Evolutionary conservation across 2,113 vertebrate genomes (phyloP), one percentile per base, ranked within the genome.

Genomic region (Tichodroma muraria): DNA sequence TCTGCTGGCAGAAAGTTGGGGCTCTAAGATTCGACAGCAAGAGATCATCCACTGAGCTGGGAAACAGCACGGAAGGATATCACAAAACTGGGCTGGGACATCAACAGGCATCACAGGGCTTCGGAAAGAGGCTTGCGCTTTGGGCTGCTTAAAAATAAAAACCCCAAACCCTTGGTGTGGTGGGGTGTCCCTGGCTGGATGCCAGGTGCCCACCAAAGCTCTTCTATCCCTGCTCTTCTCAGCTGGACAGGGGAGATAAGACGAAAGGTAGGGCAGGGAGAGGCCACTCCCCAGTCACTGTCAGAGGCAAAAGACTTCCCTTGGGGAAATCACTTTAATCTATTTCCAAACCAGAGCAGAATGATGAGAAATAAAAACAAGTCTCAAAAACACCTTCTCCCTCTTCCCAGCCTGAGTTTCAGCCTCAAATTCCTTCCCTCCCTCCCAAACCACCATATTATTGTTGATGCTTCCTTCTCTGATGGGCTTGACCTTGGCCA

Each of bases 1-100:
- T 97, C 91, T 94, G 78, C 77, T 93, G 76, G 86, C 87, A 95
- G 66, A 65, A 89, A 52, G 66, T 20, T 85, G 78, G 80, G 57
- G 23, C 66, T 80, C 44, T 89, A 50, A 76, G 80, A 81, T 44
- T 56, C 56, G 44, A 90, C 86, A 95, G 65, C 44, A 40, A 60
- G 70, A 65, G 53, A 79, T 50, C 5, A 15, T 87, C 72, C 59
- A 33, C 38, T 9, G 54, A 73, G 44, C 15, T 75, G 47, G 19
- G 38, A 22, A 75, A 16, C 13, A 44, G 23, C 38, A 21, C 0
- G 1, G 24, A 83, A 80, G 73, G 31, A 4, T 25, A 22, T 6
- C 1, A 3, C 27, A 78, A 33, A 78, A 56, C 25, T 9, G 42
- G 56, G 35, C 47, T 63, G 47, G 27, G 66, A 10, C 70, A 59